These are phyloP conservation scores for Peromyscus nudipes DNA, from an alignment of 2,797 vertebrate genomes.

Conservation along the genomic window DNA sequence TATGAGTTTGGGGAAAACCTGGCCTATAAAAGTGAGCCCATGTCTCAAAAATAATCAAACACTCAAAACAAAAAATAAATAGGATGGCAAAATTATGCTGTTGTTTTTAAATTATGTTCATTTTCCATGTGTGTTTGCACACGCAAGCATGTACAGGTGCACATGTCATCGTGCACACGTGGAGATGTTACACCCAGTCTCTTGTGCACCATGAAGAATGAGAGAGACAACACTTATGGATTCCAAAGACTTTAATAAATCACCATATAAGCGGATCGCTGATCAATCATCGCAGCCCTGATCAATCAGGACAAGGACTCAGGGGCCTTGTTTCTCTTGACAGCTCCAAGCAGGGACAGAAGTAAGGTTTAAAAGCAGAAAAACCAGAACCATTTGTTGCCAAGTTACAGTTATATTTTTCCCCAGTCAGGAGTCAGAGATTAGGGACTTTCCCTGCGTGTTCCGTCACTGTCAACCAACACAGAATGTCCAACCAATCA, in stretches of 20 bases:
- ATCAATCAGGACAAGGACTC: background rate
- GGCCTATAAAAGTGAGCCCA: background rate
- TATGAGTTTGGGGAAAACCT: background rate
- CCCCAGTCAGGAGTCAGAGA: background rate
- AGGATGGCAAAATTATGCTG: background rate
- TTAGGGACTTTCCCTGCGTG: background rate
- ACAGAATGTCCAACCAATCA: background rate
- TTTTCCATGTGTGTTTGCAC: background rate
- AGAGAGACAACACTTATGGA: background rate
- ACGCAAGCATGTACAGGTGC: too few relatives aligned
- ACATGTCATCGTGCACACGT: background rate
- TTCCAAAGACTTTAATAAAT: background rate
- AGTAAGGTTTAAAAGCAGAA: background rate
- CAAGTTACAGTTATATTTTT: background rate
- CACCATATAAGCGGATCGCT: background rate
- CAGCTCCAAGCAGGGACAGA: background rate
- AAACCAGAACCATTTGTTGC: background rate
- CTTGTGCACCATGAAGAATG: background rate
- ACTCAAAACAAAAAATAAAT: background rate
- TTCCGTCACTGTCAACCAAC: background rate
- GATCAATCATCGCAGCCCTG: background rate
- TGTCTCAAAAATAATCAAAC: background rate
- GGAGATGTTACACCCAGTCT: background rate
- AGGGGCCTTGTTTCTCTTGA: background rate
- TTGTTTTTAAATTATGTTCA: background rate